Conservation (phyloP, 2,888 invertebrate species). For the Diabrotica balteata region DNA sequence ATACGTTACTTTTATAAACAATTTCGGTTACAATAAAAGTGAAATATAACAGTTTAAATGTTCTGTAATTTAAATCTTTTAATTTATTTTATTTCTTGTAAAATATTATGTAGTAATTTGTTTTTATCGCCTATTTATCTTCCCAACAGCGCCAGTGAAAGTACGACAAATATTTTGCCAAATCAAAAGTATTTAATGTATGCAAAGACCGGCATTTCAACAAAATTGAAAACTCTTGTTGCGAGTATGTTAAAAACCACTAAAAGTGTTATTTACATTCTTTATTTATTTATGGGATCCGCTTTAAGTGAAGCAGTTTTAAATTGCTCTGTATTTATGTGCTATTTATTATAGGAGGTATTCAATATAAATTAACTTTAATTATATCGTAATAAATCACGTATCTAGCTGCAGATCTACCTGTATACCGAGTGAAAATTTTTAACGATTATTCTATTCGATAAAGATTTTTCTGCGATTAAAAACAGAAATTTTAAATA, state of each 20-base stretch:
- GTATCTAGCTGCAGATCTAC: slow-evolving; percentile 32
- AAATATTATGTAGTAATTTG: too few relatives aligned
- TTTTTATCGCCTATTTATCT: too few relatives aligned
- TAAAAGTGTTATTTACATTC: slow-evolving; percentile 31
- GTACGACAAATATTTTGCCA: background rate
- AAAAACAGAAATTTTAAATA: too few relatives aligned
- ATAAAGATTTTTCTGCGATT: too few relatives aligned
- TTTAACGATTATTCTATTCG: too few relatives aligned
- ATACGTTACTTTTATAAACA: too few relatives aligned
- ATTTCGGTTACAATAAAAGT: too few relatives aligned
- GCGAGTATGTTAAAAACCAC: slow-evolving; percentile 23
- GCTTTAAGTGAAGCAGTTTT: slow-evolving; percentile 27
- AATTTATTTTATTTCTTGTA: too few relatives aligned
- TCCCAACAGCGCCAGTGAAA: slow-evolving; percentile 11
- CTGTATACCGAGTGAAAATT: slow-evolving; percentile 5
- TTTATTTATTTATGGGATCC: slow-evolving; percentile 34
- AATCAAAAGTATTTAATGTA: slow-evolving; percentile 4
- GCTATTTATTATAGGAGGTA: slow-evolving; percentile 35
- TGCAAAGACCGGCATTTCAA: slow-evolving; percentile 16
- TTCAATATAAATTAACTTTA: slow-evolving; percentile 40
- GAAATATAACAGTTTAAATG: too few relatives aligned
- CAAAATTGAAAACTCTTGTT: slow-evolving; percentile 25
- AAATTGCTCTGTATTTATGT: slow-evolving; percentile 35
- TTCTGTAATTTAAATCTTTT: too few relatives aligned
- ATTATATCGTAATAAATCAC: slow-evolving; percentile 39